Percentiles rank a stretch among this genome's conserved stretches.
phyloP scores from a whole-genome alignment of 2,797 vertebrate genomes.

The Neosilurus mollespiculum region DNA sequence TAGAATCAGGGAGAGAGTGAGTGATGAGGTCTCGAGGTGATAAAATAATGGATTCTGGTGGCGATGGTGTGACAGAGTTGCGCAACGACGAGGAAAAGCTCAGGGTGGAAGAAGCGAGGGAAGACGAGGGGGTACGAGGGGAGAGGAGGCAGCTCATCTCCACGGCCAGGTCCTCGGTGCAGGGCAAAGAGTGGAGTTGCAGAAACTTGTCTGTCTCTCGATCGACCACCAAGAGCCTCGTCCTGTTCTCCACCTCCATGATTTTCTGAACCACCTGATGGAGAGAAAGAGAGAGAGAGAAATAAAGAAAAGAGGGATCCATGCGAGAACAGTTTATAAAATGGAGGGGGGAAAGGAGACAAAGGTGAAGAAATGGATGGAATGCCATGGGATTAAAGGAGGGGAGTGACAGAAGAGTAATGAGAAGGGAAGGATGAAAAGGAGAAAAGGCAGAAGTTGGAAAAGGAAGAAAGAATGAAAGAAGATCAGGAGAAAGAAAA shows the following conservation, averaged over 20 bases:
- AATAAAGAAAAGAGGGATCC: not conserved
- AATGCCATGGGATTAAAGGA: not conserved
- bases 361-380: not conserved
- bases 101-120: constrained; percentile 57
- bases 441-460: not conserved
- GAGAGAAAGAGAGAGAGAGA: not conserved
- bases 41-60: constrained; percentile 10
- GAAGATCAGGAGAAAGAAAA: not conserved
- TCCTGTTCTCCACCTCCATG: constrained; percentile 81
- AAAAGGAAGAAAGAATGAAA: not conserved
- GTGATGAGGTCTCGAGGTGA: not conserved
- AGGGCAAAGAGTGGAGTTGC: constrained; percentile 73
- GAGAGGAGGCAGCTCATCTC: constrained; percentile 73
- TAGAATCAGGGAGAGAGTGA: not conserved
- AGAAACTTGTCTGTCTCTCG: constrained; percentile 85
- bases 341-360: too few relatives aligned
- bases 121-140: constrained; percentile 63
- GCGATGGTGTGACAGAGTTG: constrained; percentile 33
- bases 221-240: constrained; percentile 88
- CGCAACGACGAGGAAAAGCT: constrained; percentile 59
- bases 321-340: not conserved
- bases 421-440: not conserved
- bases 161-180: constrained; percentile 80
- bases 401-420: not conserved
- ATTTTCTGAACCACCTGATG: constrained; percentile 90